These are phyloP conservation scores for Pammene fasciana DNA, from an alignment of 2,888 invertebrate species.

Conservation along the genomic window DNA sequence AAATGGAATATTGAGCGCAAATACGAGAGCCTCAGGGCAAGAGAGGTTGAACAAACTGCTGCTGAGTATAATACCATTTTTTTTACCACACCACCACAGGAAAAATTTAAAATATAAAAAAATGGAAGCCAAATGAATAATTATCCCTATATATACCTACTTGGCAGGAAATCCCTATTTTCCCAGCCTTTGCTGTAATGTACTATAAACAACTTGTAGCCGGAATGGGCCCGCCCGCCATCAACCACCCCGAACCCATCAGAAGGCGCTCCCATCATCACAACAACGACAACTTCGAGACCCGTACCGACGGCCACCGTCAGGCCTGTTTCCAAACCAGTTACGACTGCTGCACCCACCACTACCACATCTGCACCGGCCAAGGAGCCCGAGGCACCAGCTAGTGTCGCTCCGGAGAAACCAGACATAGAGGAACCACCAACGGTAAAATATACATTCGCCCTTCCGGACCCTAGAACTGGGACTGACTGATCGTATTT, in stretches of 20 bases:
- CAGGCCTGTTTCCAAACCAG: slow-evolving; percentile 45
- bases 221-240: slow-evolving; percentile 92
- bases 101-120: too few species aligned
- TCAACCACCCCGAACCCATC: slow-evolving; percentile 85
- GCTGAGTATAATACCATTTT: too few species aligned
- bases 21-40: too few species aligned
- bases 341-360: slow-evolving; percentile 50
- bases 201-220: slow-evolving; percentile 74
- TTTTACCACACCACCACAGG: too few species aligned
- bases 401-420: slow-evolving; percentile 48
- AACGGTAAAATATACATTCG: slow-evolving; percentile 49
- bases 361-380: slow-evolving; percentile 37
- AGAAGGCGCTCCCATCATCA: slow-evolving; percentile 68
- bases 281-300: slow-evolving; percentile 48
- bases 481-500: too few species aligned
- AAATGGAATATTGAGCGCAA: too few species aligned
- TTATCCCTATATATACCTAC: too few species aligned
- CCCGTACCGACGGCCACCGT: slow-evolving; percentile 51
- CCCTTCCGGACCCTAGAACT: too few species aligned
- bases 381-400: slow-evolving; percentile 34
- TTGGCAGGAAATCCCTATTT: too few species aligned
- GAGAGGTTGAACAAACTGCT: too few species aligned
- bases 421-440: slow-evolving; percentile 60
- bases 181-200: too few species aligned
- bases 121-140: too few species aligned